Percentiles rank a stretch among this genome's conserved stretches.
Conservation (phyloP, 2,888 invertebrate genomes). For the Callosobruchus maculatus region DNA sequence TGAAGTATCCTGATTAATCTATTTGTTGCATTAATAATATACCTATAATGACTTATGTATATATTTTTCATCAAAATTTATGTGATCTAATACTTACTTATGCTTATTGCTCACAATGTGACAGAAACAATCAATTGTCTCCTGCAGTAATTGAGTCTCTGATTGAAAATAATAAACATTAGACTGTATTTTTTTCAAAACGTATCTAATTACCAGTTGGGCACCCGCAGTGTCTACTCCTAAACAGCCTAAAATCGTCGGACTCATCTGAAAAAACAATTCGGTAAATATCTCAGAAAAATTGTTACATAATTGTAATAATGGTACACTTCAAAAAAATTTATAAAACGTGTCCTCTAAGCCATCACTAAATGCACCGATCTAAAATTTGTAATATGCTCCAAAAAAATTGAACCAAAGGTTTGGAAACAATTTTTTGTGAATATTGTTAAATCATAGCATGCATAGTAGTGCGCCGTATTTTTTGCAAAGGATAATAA, state of each 20-base stretch:
- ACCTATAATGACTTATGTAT: no score
- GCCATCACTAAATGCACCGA: no score
- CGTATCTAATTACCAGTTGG: constrained; percentile 59
- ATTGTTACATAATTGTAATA: background rate
- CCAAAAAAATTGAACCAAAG: no score
- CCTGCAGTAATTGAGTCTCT: constrained; percentile 60
- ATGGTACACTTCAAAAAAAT: no score
- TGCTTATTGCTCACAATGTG: constrained; percentile 44
- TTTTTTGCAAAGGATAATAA: background rate
- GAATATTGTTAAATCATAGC: no score
- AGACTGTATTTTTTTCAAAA: constrained; percentile 62
- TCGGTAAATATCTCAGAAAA: constrained; percentile 22
- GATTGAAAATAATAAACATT: constrained; percentile 60
- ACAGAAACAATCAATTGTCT: constrained; percentile 60
- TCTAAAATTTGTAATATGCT: no score
- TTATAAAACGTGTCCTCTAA: no score
- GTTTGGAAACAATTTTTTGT: no score
- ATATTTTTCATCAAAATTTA: no score
- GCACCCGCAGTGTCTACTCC: constrained; percentile 65
- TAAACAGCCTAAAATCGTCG: constrained; percentile 59
- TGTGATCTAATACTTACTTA: constrained; percentile 36
- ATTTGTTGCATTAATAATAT: no score
- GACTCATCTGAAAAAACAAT: constrained; percentile 54
- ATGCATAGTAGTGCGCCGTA: no score
- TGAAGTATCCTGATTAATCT: no score